Evolutionary conservation across 2,888 invertebrate species (phyloP), one percentile per base, ranked within the genome.

Genomic region (Minunthozetes semirufus): DNA sequence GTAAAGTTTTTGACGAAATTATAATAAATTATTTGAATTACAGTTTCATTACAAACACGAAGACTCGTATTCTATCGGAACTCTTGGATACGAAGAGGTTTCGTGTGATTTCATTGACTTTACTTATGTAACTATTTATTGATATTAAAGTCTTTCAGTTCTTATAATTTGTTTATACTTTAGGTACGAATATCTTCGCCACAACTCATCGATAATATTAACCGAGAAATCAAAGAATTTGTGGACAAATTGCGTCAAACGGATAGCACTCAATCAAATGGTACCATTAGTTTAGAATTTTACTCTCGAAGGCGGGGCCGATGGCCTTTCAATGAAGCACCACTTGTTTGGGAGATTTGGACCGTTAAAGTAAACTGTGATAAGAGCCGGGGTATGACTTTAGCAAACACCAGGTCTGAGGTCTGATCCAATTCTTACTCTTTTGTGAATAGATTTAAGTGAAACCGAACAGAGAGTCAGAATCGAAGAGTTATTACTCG

Each of bases 41-140:
- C 78, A 86, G 87, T 97, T 96, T 85, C 89, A 90, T 76, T 98
- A 95, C 85, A 92, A 90, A 83, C 90, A 90, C 82, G 95, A 96
- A 84, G 92, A 91, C 80, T 93, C 91, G 84, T 99, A 97, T 84
- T 93, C 94, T 27, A 92, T 98, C 80, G 96, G 97, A 72, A 93
- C 95, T 0, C 88, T 99, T 74, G 96, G 97, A 78, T 93, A 94
- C 82, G 90, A 92, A 79, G 99, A 99, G 84, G 93, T 97, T 50
- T 94, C 96, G 84, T 99, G 98, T 86, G 94, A 98, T 84, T 95
- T 94, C 83, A 91, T 99, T 81, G 97, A 98, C 85, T 90, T 97
- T 83, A 97, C 97, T 9, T 98, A 98, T 85, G 97, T 88, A 82
- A 84, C 85, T 82, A 33, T 59, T 74, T 11, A 59, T 56, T 27